Conservation (phyloP, 1,140 invertebrate species). For the Latrodectus geometricus region DNA sequence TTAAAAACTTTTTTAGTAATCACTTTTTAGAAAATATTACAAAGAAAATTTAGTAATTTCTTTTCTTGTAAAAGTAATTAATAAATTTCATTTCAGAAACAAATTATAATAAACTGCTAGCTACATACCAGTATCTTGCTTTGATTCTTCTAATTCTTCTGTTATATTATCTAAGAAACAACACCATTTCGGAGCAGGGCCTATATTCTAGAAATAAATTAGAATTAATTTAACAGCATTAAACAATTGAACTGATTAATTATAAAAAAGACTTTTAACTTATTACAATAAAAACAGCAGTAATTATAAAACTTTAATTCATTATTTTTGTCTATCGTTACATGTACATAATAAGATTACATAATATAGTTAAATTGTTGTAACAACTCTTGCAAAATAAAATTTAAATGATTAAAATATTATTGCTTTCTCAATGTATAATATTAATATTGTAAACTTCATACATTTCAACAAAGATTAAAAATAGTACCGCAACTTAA, state of each 20-base stretch:
- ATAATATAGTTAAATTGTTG: no score
- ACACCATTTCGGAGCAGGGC: conserved; percentile 97
- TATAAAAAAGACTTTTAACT: no score
- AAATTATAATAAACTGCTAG: background rate
- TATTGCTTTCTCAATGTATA: no score
- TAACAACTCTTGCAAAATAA: no score
- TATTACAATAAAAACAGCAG: background rate
- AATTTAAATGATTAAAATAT: no score
- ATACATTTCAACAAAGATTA: no score
- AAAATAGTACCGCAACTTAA: no score
- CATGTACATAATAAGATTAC: no score
- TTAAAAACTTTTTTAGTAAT: background rate
- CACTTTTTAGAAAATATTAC: background rate
- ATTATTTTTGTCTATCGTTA: no score
- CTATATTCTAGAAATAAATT: conserved; percentile 78
- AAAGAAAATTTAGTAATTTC: conserved; percentile 15
- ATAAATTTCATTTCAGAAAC: no score
- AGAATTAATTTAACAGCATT: background rate
- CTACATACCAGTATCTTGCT: conserved; percentile 66
- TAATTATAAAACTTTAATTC: conserved; percentile 30
- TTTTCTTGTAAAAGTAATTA: background rate
- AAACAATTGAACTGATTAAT: background rate
- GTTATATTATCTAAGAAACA: conserved; percentile 95
- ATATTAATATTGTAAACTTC: no score
- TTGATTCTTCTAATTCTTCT: conserved; percentile 93